phyloP scores from a whole-genome alignment of 2,888 invertebrate species.

The Phalangium opilio region DNA sequence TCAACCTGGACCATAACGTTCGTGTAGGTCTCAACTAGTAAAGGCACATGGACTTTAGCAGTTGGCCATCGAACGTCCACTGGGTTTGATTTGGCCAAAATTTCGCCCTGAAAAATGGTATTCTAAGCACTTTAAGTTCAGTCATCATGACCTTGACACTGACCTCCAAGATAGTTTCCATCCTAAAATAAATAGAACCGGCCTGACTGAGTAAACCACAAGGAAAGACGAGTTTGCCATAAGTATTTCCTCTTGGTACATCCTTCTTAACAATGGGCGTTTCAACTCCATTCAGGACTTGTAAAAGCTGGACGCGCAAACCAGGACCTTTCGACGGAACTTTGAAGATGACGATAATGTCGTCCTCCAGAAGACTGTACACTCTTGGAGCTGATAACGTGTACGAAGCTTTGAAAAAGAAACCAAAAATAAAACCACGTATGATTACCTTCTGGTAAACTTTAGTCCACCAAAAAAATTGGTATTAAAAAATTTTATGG shows the following conservation, averaged over 20 bases:
- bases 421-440: too few species aligned
- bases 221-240: slow-evolving; percentile 13
- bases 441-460: too few species aligned
- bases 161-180: slow-evolving; percentile 10
- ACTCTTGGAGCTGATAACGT: slow-evolving; percentile 8
- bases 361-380: slow-evolving; percentile 6
- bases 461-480: too few species aligned
- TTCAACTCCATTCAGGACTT: slow-evolving; percentile 4
- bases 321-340: slow-evolving; percentile 6
- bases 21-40: slow-evolving; percentile 16
- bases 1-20: slow-evolving; percentile 14
- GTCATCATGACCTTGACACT: neutral
- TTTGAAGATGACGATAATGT: slow-evolving; percentile 10
- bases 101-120: slow-evolving; percentile 8
- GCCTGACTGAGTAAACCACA: slow-evolving; percentile 11
- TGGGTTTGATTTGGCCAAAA: slow-evolving; percentile 5
- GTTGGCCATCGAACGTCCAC: slow-evolving; percentile 13
- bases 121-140: too few species aligned
- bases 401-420: too few species aligned
- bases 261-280: slow-evolving; percentile 11
- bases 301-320: slow-evolving; percentile 8
- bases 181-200: slow-evolving; percentile 9
- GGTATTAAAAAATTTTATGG: too few species aligned
- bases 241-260: slow-evolving; percentile 7
- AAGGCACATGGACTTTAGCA: slow-evolving; percentile 16